Conservation (phyloP, 2,888 invertebrate genomes). For the Resseliella maxima region DNA sequence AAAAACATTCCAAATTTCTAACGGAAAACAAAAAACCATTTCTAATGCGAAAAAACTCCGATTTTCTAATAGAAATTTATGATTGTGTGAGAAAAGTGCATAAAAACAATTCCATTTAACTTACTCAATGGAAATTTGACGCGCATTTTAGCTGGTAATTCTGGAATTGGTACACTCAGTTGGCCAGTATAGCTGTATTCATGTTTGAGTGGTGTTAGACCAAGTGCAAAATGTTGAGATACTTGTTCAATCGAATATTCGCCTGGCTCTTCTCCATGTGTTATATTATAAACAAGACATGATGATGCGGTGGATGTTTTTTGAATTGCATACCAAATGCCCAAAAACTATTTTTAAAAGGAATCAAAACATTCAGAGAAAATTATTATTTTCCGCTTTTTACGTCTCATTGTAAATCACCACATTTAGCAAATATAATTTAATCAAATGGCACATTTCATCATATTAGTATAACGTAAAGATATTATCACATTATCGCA, state of each 20-base stretch:
- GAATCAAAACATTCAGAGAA: neutral
- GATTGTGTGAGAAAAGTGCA: too few relatives aligned
- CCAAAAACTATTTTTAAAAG: conserved; percentile 73
- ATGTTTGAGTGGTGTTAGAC: conserved; percentile 81
- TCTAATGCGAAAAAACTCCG: too few relatives aligned
- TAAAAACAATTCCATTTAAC: conserved; percentile 63
- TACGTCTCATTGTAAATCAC: too few relatives aligned
- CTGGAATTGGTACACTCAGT: conserved; percentile 74
- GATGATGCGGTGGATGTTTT: conserved; percentile 84
- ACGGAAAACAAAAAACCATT: too few relatives aligned
- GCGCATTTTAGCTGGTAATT: conserved; percentile 77
- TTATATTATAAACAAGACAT: conserved; percentile 84
- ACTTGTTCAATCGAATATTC: conserved; percentile 78
- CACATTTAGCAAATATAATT: too few relatives aligned
- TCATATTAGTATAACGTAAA: too few relatives aligned
- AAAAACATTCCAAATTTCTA: too few relatives aligned
- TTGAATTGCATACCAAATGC: conserved; percentile 84
- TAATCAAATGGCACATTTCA: too few relatives aligned
- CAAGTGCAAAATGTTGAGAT: conserved; percentile 76
- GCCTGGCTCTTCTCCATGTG: conserved; percentile 75
- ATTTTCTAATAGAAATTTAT: neutral
- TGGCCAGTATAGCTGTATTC: conserved; percentile 82
- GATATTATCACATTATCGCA: too few relatives aligned
- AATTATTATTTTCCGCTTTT: neutral
- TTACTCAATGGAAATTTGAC: conserved; percentile 84